phyloP scores from a whole-genome alignment of 2,888 invertebrate genomes.

The Andrena camellia region DNA sequence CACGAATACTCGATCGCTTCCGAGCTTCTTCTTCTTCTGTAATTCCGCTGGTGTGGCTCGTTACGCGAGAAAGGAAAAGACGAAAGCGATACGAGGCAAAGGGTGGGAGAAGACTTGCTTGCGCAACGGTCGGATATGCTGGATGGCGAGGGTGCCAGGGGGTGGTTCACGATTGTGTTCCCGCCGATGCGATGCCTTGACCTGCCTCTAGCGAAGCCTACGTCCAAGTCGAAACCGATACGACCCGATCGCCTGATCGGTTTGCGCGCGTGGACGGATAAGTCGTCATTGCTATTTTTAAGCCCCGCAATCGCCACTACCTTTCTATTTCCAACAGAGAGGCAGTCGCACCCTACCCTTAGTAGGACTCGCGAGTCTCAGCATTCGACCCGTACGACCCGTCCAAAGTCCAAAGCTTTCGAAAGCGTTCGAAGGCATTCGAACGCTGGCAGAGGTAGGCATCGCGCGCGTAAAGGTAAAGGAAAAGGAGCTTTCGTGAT shows the following conservation, averaged over 20 bases:
- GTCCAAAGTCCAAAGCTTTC: not conserved
- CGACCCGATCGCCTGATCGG: conserved; percentile 57
- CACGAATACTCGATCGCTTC: conserved; percentile 1
- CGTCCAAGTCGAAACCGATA: conserved; percentile 51
- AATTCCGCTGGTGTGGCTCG: not conserved
- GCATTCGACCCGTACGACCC: not conserved
- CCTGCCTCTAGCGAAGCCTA: conserved; percentile 63
- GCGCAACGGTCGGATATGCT: not conserved
- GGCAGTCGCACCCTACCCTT: conserved; percentile 38
- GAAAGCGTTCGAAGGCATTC: not conserved
- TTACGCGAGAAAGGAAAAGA: not conserved
- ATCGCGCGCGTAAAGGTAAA: not conserved
- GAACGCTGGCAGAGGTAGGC: not conserved
- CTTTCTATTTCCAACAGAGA: conserved; percentile 56
- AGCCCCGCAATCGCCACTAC: conserved; percentile 55
- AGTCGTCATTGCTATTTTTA: conserved; percentile 71
- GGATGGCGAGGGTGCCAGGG: conserved; percentile 23
- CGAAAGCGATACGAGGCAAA: not conserved
- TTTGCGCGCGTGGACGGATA: conserved; percentile 62
- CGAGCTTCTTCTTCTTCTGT: not conserved
- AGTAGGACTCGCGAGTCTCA: conserved; percentile 15
- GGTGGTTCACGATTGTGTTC: conserved; percentile 55
- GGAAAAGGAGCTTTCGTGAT: conserved; percentile 52
- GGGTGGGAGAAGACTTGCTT: conserved; percentile 17
- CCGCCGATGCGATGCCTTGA: conserved; percentile 53